Percentiles rank a stretch among this genome's conserved stretches.
Conservation (phyloP, 2,888 invertebrate species). For the Drosophila nr. fundita region DNA sequence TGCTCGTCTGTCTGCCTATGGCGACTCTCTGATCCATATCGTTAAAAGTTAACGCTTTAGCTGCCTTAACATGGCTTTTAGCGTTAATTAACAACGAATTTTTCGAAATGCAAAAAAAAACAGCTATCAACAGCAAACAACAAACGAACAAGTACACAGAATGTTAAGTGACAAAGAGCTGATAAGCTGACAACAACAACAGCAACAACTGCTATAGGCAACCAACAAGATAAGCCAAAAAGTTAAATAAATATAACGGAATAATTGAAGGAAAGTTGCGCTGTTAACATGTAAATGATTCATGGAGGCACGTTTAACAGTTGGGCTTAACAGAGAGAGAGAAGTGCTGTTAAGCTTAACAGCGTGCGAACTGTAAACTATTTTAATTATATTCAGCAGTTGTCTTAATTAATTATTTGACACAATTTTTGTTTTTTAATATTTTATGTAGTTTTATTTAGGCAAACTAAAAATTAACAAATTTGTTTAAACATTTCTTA, state of each 20-base stretch:
- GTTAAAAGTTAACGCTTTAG: slow-evolving; percentile 80
- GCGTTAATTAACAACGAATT: slow-evolving; percentile 82
- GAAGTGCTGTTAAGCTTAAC: slow-evolving; percentile 2
- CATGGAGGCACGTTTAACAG: not conserved
- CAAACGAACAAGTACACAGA: slow-evolving; percentile 53
- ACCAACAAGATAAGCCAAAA: slow-evolving; percentile 51
- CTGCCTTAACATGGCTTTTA: slow-evolving; percentile 80
- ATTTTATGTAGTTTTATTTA: slow-evolving; percentile 65
- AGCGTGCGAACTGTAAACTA: not conserved
- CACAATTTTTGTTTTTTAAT: not conserved
- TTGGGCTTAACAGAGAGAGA: not conserved
- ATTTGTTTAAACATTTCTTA: slow-evolving; percentile 69
- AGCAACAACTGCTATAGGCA: slow-evolving; percentile 22
- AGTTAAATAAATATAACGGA: slow-evolving; percentile 39
- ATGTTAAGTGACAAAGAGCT: slow-evolving; percentile 64
- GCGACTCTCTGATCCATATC: slow-evolving; percentile 75
- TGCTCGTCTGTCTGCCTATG: slow-evolving; percentile 42
- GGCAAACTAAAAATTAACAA: slow-evolving; percentile 76
- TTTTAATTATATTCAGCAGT: not conserved
- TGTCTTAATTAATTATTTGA: not conserved
- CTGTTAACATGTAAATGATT: slow-evolving; percentile 10
- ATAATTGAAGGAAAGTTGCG: slow-evolving; percentile 16
- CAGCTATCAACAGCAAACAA: slow-evolving; percentile 37
- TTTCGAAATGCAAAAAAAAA: slow-evolving; percentile 62
- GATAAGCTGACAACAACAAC: slow-evolving; percentile 61